Conservation (phyloP, 2,113 vertebrate genomes). For the Archilochus colubris region DNA sequence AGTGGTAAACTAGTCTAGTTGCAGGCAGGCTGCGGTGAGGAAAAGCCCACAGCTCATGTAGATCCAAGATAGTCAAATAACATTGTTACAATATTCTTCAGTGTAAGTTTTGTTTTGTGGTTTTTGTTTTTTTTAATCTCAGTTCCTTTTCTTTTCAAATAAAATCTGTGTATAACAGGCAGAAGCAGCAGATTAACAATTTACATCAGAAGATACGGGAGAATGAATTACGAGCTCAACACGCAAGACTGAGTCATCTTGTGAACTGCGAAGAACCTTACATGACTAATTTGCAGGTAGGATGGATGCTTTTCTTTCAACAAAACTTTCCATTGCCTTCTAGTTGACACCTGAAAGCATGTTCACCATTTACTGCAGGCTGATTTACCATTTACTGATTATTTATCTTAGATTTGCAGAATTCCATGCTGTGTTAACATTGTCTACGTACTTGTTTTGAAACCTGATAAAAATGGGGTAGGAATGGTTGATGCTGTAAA, state of each 20-base stretch:
- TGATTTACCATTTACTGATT: not conserved
- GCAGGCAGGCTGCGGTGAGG: not conserved
- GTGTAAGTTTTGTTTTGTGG: not conserved
- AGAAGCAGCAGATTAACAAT: constrained; percentile 92
- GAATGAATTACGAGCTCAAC: constrained; percentile 88
- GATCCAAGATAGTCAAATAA: not conserved
- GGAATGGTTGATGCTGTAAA: not conserved
- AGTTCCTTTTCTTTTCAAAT: not conserved
- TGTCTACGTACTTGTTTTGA: not conserved
- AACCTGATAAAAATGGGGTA: not conserved
- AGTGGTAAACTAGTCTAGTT: not conserved
- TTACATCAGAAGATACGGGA: constrained; percentile 91
- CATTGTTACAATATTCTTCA: not conserved
- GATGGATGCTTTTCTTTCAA: not conserved
- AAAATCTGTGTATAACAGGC: constrained; percentile 79
- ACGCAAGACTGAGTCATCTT: constrained; percentile 84
- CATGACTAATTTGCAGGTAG: constrained; percentile 82
- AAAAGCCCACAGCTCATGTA: not conserved
- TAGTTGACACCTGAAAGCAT: not conserved
- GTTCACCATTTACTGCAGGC: not conserved
- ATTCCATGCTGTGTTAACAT: not conserved
- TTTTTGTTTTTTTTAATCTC: not conserved
- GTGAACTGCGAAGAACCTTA: constrained; percentile 81
- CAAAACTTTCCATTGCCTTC: not conserved
- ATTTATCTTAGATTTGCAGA: not conserved